Base-by-base conservation (phyloP, 1,140 invertebrate genomes). In the Apis florea region DNA sequence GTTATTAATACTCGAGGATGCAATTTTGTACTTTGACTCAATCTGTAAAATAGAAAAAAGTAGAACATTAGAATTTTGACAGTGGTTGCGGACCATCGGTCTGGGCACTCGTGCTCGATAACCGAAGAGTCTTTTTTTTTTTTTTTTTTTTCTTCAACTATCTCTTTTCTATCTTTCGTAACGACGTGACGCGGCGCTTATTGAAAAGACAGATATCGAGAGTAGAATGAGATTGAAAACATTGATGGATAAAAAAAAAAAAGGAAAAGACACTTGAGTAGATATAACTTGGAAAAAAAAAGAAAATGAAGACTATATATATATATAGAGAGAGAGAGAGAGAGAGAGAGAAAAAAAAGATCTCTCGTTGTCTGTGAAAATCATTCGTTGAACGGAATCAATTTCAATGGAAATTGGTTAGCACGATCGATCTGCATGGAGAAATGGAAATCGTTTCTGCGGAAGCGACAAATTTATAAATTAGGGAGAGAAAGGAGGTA, bases 1-100 rank as follows among this genome's bases (percentile, higher is more conserved):
- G 95, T 98, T 98, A 96, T 98, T 98, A 95, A 99, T 98, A 95
- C 97, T 98, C 94, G 97, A 97, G 95, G 97, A 96, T 95, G 98
- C 97, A 95, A 99, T 98, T 97, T 98, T 98, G 96, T 98, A 99
- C 96, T 99, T 99, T 96, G 98, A 98, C 96, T 98, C 97, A 96
- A 99, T 97, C 98, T 99, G 97, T 95, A 97, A 97, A 97, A 97
- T 96, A 97, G 93, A 93, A 97, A 96, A 97, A 96, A 97, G 96
- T 96, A 97, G 95, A 96, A 96, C 93, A 93, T 94, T 95, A 95
- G 93, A 94, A 92, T 92, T 93, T 92, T 92, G 91, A 93, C 89
- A 93, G 85, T 90, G 87, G 82, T 89, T 90, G 84, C 86, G 87
- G 83, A 88, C 67, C 75, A 68, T 88, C 79, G 83, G 66, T 83